Conservation (phyloP, 2,888 invertebrate genomes). For the Anthophora plumipes region DNA sequence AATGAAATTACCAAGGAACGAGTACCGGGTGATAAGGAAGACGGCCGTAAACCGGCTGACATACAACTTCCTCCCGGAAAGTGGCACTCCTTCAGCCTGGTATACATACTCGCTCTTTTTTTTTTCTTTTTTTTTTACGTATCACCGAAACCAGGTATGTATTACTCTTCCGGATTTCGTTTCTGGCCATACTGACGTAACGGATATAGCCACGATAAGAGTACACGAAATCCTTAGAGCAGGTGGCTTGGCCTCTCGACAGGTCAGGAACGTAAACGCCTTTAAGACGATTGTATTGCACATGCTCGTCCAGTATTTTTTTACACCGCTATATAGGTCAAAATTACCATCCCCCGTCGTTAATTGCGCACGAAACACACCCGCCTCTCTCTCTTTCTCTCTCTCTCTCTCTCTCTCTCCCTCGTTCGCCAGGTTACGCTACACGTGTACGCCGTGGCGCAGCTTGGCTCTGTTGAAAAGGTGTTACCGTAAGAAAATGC, state of each 20-base stretch:
- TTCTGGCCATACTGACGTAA: conserved; percentile 45
- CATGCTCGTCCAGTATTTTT: conserved; percentile 77
- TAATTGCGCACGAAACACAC: conserved; percentile 74
- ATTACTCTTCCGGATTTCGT: conserved; percentile 68
- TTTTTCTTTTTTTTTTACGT: conserved; percentile 42
- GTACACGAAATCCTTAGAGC: conserved; percentile 67
- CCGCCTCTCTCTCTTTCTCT: conserved; percentile 37
- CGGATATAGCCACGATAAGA: conserved; percentile 65
- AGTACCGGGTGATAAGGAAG: conserved; percentile 22
- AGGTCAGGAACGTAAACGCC: conserved; percentile 67
- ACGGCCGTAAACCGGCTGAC: conserved; percentile 58
- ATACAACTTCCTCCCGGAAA: conserved; percentile 68
- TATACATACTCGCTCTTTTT: too few relatives aligned
- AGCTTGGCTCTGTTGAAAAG: conserved; percentile 43
- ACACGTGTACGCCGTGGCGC: conserved; percentile 52
- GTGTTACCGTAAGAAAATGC: conserved; percentile 28
- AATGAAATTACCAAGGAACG: conserved; percentile 25
- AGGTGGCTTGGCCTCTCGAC: conserved; percentile 60
- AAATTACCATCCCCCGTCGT: conserved; percentile 79
- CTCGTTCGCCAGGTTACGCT: conserved; percentile 36
- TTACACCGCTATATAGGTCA: conserved; percentile 79
- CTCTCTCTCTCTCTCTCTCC: conserved; percentile 30
- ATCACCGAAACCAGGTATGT: conserved; percentile 40
- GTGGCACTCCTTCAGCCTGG: conserved; percentile 1
- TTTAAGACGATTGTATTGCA: conserved; percentile 74